phyloP scores from a whole-genome alignment of 1,140 invertebrate genomes.

The Drosophila sulfurigaster region DNA sequence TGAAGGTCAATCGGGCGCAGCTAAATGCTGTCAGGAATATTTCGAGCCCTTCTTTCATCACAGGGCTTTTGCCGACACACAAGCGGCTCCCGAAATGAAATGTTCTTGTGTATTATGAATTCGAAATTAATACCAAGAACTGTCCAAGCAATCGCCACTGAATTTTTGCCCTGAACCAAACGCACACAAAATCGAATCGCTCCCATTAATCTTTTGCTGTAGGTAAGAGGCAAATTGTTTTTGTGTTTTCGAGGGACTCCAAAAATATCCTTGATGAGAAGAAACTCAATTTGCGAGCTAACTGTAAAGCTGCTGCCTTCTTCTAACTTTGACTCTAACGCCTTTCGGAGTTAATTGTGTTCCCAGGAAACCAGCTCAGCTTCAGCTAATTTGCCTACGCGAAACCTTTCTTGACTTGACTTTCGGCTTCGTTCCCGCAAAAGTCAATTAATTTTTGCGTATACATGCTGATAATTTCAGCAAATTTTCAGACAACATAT shows the following conservation, averaged over 20 bases:
- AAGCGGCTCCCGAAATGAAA: constrained; percentile 68
- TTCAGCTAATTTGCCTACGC: constrained; percentile 78
- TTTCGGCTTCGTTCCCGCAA: constrained; percentile 19
- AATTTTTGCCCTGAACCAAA: constrained; percentile 42
- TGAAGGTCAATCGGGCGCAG: constrained; percentile 67
- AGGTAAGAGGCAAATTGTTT: constrained; percentile 65
- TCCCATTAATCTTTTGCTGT: constrained; percentile 69
- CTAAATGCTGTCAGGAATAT: constrained; percentile 43
- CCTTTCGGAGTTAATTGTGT: constrained; percentile 65
- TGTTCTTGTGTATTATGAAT: constrained; percentile 73
- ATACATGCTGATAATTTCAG: constrained; percentile 59
- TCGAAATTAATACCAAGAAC: constrained; percentile 81
- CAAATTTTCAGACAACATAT: constrained; percentile 76
- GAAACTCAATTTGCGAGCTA: constrained; percentile 27
- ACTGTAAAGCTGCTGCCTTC: constrained; percentile 26
- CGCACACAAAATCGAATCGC: constrained; percentile 11
- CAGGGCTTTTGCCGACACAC: constrained; percentile 51
- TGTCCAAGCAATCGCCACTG: constrained; percentile 82
- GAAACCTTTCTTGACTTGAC: constrained; percentile 21
- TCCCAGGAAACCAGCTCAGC: constrained; percentile 65
- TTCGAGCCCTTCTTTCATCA: constrained; percentile 7
- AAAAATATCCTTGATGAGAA: neutral
- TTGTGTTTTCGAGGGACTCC: neutral
- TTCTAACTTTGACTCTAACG: constrained; percentile 43
- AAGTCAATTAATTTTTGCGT: constrained; percentile 77